A percentile compares a stretch with the other conserved stretches of the same genome.
Evolutionary conservation across 2,113 vertebrate species (phyloP).

Genomic region (Rostratula benghalensis): DNA sequence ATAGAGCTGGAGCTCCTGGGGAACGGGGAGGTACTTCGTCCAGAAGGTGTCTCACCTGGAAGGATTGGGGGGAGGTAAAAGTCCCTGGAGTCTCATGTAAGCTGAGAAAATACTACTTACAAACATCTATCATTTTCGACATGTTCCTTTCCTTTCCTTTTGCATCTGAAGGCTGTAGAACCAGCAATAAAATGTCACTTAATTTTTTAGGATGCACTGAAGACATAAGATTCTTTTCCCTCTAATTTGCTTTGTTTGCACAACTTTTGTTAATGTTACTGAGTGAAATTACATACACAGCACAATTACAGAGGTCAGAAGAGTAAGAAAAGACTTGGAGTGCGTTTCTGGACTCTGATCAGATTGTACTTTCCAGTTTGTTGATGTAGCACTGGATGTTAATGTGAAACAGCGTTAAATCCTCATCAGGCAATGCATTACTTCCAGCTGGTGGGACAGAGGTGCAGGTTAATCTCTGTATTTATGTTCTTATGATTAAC

Average conservation of each 20-base stretch:
- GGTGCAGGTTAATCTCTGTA: not conserved
- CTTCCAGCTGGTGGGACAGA: not conserved
- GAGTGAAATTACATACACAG: not conserved
- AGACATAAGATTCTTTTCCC: not conserved
- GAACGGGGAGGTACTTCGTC: accelerated
- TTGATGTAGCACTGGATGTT: not conserved
- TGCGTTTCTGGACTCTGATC: not conserved
- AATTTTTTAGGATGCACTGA: not conserved
- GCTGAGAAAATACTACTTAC: not conserved
- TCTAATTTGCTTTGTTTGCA: not conserved
- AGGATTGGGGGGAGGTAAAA: accelerated
- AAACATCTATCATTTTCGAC: not conserved
- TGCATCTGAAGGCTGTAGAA: not conserved
- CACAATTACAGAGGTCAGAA: not conserved
- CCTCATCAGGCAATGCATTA: not conserved
- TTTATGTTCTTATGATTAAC: not conserved
- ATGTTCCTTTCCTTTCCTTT: not conserved
- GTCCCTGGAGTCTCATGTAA: too few species aligned
- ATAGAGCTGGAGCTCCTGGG: not conserved
- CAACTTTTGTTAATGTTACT: not conserved
- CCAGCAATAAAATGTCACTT: not conserved
- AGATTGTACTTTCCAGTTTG: not conserved
- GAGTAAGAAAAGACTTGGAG: not conserved
- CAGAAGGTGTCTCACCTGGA: not conserved
- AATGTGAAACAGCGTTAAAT: not conserved